phyloP scores from a whole-genome alignment of 2,113 vertebrate genomes.

The Elephantulus edwardii region DNA sequence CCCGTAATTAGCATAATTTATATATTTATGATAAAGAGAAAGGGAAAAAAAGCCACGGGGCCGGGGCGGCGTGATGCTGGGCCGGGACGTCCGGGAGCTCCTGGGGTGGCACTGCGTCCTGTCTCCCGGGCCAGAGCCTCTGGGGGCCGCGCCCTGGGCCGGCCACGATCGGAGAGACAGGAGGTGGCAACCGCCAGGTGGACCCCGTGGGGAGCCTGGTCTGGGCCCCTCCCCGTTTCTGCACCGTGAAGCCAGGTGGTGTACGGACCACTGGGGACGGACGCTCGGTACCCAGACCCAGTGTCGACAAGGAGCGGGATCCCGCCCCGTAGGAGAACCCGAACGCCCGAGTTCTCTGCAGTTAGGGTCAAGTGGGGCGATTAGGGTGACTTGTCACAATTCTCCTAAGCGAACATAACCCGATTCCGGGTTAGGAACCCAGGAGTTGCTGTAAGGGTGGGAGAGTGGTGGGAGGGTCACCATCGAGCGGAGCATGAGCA shows the following conservation, averaged over 20 bases:
- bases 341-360: slow-evolving; percentile 1
- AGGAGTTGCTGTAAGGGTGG: not conserved
- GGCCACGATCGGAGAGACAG: not conserved
- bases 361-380: not conserved
- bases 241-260: not conserved
- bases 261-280: not conserved
- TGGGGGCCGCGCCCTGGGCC: not conserved
- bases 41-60: slow-evolving; percentile 62
- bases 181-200: slow-evolving; percentile 48
- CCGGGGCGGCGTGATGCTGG: slow-evolving; percentile 55
- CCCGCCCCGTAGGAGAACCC: not conserved
- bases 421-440: not conserved
- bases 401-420: not conserved
- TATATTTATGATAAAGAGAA: slow-evolving; percentile 99
- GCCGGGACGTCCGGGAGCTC: slow-evolving; percentile 38
- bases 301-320: not conserved
- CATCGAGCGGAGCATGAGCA: slow-evolving; percentile 30
- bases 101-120: not conserved
- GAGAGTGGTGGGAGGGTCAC: slow-evolving; percentile 48
- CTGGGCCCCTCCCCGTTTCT: not conserved
- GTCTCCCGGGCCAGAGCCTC: not conserved
- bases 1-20: slow-evolving; percentile 99
- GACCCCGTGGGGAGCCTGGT: not conserved
- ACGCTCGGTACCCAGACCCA: not conserved
- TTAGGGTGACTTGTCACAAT: not conserved